A percentile compares a stretch with the other conserved stretches of the same genome.
Evolutionary conservation across 2,113 vertebrate species (phyloP).

Genomic region (Merops nubicus): DNA sequence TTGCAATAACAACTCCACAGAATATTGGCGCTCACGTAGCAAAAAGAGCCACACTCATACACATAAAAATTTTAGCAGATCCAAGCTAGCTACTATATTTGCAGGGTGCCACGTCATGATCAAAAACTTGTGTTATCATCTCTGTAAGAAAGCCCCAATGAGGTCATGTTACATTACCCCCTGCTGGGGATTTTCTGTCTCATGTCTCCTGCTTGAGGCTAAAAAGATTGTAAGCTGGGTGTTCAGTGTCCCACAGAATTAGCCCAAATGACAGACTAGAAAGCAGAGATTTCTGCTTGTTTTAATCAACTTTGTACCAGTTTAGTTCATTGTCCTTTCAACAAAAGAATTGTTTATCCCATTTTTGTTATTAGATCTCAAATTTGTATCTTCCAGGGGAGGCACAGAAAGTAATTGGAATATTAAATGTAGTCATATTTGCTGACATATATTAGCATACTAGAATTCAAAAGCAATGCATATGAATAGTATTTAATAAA

Average conservation of each 20-base stretch:
- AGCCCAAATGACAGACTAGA: neutral
- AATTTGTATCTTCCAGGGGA: slow-evolving; percentile 17
- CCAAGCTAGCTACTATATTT: neutral
- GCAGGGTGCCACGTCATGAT: slow-evolving; percentile 7
- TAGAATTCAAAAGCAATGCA: neutral
- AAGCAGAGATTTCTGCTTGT: neutral
- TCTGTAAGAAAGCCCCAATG: neutral
- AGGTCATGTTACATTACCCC: slow-evolving; percentile 28
- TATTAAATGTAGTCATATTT: slow-evolving; percentile 6
- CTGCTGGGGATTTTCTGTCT: slow-evolving; percentile 23
- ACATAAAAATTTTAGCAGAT: neutral
- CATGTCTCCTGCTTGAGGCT: slow-evolving; percentile 36
- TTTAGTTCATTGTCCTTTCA: slow-evolving; percentile 23
- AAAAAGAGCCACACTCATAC: neutral
- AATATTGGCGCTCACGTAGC: neutral
- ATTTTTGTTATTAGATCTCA: slow-evolving; percentile 28
- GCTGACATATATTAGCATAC: neutral
- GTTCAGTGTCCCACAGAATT: slow-evolving; percentile 25
- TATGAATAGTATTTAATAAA: slow-evolving; percentile 1
- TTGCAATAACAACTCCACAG: neutral
- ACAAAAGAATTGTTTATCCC: slow-evolving; percentile 25
- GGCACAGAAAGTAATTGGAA: neutral
- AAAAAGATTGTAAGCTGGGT: slow-evolving; percentile 26
- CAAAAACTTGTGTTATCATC: slow-evolving; percentile 30
- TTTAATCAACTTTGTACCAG: slow-evolving; percentile 3